These are phyloP conservation scores for Rhingia rostrata DNA, from an alignment of 2,888 invertebrate species.

Conservation along the genomic window DNA sequence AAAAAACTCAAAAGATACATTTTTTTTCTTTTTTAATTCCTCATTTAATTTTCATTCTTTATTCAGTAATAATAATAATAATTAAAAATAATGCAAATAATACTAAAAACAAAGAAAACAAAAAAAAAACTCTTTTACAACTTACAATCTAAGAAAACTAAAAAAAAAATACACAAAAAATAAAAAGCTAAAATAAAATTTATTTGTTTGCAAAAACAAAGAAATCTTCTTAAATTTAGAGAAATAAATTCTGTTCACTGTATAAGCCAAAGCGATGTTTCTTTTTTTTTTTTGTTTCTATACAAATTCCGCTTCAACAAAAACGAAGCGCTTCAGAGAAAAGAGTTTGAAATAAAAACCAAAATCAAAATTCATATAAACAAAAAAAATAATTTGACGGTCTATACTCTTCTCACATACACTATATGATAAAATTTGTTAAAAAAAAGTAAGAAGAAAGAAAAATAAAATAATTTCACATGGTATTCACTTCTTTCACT, in stretches of 20 bases:
- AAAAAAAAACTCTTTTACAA: slow-evolving; percentile 74
- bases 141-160: slow-evolving; percentile 69
- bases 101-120: slow-evolving; percentile 76
- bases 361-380: slow-evolving; percentile 13
- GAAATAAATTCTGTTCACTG: slow-evolving; percentile 57
- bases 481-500: slow-evolving; percentile 59
- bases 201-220: slow-evolving; percentile 37
- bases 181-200: slow-evolving; percentile 65
- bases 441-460: slow-evolving; percentile 35
- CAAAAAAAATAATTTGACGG: slow-evolving; percentile 22
- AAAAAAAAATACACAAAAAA: slow-evolving; percentile 57
- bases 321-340: slow-evolving; percentile 60
- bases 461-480: slow-evolving; percentile 62
- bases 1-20: slow-evolving; percentile 61
- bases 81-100: slow-evolving; percentile 75
- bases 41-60: slow-evolving; percentile 75
- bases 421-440: slow-evolving; percentile 27
- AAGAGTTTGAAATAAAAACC: slow-evolving; percentile 48
- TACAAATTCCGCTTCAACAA: slow-evolving; percentile 69
- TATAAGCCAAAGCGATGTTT: slow-evolving; percentile 56
- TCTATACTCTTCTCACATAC: slow-evolving; percentile 41
- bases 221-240: slow-evolving; percentile 32
- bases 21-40: slow-evolving; percentile 66
- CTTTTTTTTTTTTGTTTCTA: slow-evolving; percentile 45
- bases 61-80: slow-evolving; percentile 74